Conservation (phyloP, 2,888 invertebrate genomes). For the Tenthredo scrophulariae region DNA sequence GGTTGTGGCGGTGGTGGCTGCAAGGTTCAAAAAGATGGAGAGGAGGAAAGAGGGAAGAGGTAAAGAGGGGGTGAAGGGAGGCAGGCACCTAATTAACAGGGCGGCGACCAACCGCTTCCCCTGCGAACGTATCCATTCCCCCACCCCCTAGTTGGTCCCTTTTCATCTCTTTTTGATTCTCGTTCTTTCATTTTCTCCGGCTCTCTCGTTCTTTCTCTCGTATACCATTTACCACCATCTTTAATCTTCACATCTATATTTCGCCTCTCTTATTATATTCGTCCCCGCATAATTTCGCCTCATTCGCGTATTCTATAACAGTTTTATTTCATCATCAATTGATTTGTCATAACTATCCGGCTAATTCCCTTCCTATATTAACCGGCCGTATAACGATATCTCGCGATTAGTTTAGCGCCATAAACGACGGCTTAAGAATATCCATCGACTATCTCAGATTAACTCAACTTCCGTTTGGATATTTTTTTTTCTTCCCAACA, state of each 20-base stretch:
- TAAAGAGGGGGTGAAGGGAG: constrained; percentile 51
- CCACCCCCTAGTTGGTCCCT: constrained; percentile 57
- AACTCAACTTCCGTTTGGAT: not conserved
- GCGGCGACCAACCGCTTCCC: constrained; percentile 59
- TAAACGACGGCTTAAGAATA: not conserved
- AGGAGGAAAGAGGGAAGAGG: constrained; percentile 52
- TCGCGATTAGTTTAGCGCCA: not conserved
- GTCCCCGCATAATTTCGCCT: not conserved
- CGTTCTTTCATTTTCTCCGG: constrained; percentile 59
- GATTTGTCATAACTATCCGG: not conserved
- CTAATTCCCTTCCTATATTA: not conserved
- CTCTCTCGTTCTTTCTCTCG: constrained; percentile 55
- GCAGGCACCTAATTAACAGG: constrained; percentile 74
- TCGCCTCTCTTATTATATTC: constrained; percentile 32
- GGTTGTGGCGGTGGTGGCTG: not conserved
- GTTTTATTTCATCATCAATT: not conserved
- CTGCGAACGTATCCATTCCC: constrained; percentile 58
- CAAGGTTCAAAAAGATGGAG: constrained; percentile 1
- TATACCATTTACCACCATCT: constrained; percentile 48
- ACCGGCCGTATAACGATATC: not conserved
- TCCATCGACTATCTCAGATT: not conserved
- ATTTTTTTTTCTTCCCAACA: not conserved
- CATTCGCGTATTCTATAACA: not conserved
- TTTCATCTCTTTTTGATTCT: constrained; percentile 57
- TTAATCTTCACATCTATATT: constrained; percentile 43